Conservation (phyloP, 2,888 invertebrate species). For the Sesia apiformis region DNA sequence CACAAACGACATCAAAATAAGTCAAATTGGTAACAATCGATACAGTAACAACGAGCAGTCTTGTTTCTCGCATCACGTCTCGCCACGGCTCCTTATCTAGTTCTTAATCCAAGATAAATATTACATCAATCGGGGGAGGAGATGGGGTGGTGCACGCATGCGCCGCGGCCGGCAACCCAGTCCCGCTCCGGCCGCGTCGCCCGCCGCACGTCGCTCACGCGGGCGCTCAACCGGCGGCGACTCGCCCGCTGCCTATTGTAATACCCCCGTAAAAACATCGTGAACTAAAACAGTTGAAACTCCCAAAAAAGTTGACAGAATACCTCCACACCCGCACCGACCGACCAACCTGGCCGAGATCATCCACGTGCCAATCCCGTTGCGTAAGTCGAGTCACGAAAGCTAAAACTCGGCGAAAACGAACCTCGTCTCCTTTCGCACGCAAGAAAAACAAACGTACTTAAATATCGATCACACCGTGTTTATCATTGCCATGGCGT, state of each 20-base stretch:
- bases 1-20: not conserved
- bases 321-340: conserved; percentile 9
- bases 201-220: conserved; percentile 53
- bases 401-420: conserved; percentile 31
- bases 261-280: conserved; percentile 6
- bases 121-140: conserved; percentile 69
- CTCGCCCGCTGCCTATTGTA: conserved; percentile 37
- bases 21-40: not conserved
- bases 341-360: conserved; percentile 10
- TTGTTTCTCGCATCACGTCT: conserved; percentile 3
- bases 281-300: not conserved
- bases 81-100: conserved; percentile 52
- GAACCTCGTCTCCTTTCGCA: conserved; percentile 60
- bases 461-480: conserved; percentile 50
- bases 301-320: conserved; percentile 10
- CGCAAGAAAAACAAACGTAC: conserved; percentile 50
- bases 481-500: conserved; percentile 36
- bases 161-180: conserved; percentile 46
- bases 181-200: conserved; percentile 66
- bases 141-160: conserved; percentile 34
- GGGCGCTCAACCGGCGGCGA: conserved; percentile 56
- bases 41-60: not conserved
- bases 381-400: conserved; percentile 52
- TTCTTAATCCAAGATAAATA: conserved; percentile 73
- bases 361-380: conserved; percentile 48